Evolutionary conservation across 2,797 vertebrate genomes (phyloP).

Genomic region (Rhabdomys pumilio): DNA sequence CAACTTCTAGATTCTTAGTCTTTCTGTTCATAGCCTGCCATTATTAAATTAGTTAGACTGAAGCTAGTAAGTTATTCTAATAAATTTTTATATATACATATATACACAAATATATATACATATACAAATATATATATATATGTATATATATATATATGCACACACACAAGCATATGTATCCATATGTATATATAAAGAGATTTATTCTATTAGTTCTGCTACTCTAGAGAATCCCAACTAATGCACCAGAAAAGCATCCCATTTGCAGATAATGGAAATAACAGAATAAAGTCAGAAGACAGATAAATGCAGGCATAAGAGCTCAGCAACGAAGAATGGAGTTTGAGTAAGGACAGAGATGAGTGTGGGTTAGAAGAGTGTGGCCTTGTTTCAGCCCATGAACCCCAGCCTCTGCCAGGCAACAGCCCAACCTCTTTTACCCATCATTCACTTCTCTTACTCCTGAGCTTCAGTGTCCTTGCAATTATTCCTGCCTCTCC

Average conservation of each 20-base stretch:
- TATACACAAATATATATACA: background rate
- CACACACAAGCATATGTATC: background rate
- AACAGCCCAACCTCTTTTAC: background rate
- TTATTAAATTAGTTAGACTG: background rate
- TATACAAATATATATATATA: background rate
- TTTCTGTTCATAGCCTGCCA: background rate
- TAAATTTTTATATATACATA: background rate
- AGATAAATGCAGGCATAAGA: background rate
- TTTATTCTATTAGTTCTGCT: background rate
- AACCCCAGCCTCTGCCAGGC: background rate
- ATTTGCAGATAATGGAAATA: slow-evolving; percentile 8
- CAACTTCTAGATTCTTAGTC: background rate
- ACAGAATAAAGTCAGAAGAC: slow-evolving; percentile 37
- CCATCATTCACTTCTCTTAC: slow-evolving; percentile 15
- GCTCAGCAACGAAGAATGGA: background rate
- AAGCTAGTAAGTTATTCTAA: background rate
- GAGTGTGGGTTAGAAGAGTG: background rate
- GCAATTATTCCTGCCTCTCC: slow-evolving; percentile 25
- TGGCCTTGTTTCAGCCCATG: background rate
- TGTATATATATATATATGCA: background rate
- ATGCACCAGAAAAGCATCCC: background rate
- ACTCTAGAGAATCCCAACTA: background rate
- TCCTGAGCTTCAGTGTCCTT: slow-evolving; percentile 34
- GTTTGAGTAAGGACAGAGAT: too few species aligned
- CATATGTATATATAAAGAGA: background rate